Conservation (phyloP, 2,113 vertebrate species). For the Anhinga rufa region DNA sequence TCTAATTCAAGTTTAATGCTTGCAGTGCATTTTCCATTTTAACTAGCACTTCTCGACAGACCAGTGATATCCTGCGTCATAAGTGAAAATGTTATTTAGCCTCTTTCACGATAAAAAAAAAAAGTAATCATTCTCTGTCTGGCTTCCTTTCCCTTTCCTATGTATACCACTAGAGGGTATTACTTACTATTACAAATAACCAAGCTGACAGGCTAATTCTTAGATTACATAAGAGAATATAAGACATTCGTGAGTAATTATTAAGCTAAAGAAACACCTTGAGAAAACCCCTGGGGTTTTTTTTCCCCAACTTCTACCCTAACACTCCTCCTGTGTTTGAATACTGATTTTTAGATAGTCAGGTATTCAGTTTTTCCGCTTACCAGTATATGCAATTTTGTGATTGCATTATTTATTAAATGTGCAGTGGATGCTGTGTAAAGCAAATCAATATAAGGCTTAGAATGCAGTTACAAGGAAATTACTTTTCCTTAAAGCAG, state of each 20-base stretch:
- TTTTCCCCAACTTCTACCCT: not conserved
- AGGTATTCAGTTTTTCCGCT: not conserved
- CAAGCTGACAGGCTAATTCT: not conserved
- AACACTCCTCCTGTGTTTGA: not conserved
- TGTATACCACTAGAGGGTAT: conserved; percentile 42
- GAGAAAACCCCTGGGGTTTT: not conserved
- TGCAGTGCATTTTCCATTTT: not conserved
- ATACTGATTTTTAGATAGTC: not conserved
- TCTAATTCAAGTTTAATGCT: not conserved
- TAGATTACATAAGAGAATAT: not conserved
- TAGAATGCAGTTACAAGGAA: not conserved
- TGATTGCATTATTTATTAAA: not conserved
- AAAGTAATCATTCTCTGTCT: not conserved
- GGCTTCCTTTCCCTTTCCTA: not conserved
- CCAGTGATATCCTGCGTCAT: not conserved
- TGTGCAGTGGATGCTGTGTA: not conserved
- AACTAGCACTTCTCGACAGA: not conserved
- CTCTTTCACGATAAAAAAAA: not conserved
- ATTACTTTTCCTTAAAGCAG: not conserved
- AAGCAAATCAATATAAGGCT: not conserved
- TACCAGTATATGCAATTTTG: not conserved
- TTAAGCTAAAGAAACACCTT: not conserved
- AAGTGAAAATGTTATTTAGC: not conserved
- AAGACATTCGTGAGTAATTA: not conserved
- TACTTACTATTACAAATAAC: not conserved